Percentiles rank a stretch among this genome's conserved stretches.
Evolutionary conservation across 2,888 invertebrate genomes (phyloP).

Genomic region (Phania funesta): DNA sequence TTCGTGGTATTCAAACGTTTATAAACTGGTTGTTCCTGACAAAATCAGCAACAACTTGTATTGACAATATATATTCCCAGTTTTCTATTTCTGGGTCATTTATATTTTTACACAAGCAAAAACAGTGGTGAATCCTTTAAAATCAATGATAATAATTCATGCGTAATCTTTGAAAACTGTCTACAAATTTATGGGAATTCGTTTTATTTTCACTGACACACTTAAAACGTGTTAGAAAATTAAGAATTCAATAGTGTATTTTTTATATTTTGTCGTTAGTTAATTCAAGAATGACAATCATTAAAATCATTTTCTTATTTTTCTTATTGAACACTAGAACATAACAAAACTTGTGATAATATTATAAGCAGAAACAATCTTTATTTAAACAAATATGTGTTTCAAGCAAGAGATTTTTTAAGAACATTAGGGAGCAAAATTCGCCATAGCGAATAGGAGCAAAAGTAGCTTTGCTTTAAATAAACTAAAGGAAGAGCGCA

Average conservation of each 20-base stretch:
- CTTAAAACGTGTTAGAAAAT: constrained; percentile 38
- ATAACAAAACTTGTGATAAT: too few relatives aligned
- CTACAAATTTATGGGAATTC: background rate
- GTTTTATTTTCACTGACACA: constrained; percentile 32
- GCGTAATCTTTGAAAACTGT: constrained; percentile 14
- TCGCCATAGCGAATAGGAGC: too few relatives aligned
- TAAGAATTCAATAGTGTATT: background rate
- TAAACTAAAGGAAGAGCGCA: too few relatives aligned
- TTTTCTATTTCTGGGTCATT: constrained; percentile 28
- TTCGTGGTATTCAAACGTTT: background rate
- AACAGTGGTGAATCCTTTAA: constrained; percentile 27
- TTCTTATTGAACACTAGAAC: background rate
- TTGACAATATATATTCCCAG: background rate
- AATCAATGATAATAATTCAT: background rate
- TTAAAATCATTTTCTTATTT: too few relatives aligned
- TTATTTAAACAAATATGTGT: too few relatives aligned
- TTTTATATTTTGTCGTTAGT: background rate
- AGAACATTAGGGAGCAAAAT: too few relatives aligned
- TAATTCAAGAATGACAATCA: background rate
- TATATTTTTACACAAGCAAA: too few relatives aligned
- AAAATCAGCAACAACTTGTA: background rate
- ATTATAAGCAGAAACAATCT: too few relatives aligned
- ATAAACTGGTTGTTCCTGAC: constrained; percentile 3
- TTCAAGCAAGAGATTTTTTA: too few relatives aligned
- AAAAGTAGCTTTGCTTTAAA: too few relatives aligned